Percentiles rank a stretch among this genome's conserved stretches.
Conservation (phyloP, 2,888 invertebrate genomes). For the Heteromurus nitidus region DNA sequence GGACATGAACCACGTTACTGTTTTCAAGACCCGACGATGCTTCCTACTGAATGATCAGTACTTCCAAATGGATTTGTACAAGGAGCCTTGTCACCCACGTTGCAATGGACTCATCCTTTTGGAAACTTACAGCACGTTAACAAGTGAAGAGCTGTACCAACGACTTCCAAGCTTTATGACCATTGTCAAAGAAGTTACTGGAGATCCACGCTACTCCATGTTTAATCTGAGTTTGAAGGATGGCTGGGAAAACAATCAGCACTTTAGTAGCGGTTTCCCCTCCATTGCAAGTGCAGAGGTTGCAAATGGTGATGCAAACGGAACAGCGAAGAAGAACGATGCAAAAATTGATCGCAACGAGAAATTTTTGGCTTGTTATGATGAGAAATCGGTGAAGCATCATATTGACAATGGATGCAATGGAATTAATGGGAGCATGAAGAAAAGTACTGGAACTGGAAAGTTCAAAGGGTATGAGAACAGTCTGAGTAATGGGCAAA, state of each 20-base stretch:
- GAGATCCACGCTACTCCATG: constrained; percentile 90
- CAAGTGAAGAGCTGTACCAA: constrained; percentile 80
- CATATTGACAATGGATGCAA: constrained; percentile 47
- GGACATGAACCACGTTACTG: constrained; percentile 93
- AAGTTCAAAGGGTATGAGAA: constrained; percentile 52
- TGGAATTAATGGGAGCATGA: constrained; percentile 37
- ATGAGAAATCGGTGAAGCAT: constrained; percentile 48
- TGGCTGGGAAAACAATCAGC: constrained; percentile 91
- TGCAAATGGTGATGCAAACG: background rate
- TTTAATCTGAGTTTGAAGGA: constrained; percentile 94
- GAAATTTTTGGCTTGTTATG: constrained; percentile 56
- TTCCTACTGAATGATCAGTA: constrained; percentile 98
- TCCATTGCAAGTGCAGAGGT: constrained; percentile 73
- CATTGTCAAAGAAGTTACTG: constrained; percentile 92
- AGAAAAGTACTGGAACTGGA: constrained; percentile 37
- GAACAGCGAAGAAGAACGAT: background rate
- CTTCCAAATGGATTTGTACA: constrained; percentile 96
- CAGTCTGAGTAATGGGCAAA: constrained; percentile 29
- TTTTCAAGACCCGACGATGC: constrained; percentile 94
- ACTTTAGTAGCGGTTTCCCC: constrained; percentile 82
- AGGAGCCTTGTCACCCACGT: constrained; percentile 90
- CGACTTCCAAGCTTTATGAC: constrained; percentile 87
- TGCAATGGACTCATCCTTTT: constrained; percentile 91
- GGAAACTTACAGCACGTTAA: constrained; percentile 93
- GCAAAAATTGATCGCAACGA: constrained; percentile 44